phyloP scores from a whole-genome alignment of 30 jellyfish, hydroid and myxozoan species.

The Cassiopea xamachana region DNA sequence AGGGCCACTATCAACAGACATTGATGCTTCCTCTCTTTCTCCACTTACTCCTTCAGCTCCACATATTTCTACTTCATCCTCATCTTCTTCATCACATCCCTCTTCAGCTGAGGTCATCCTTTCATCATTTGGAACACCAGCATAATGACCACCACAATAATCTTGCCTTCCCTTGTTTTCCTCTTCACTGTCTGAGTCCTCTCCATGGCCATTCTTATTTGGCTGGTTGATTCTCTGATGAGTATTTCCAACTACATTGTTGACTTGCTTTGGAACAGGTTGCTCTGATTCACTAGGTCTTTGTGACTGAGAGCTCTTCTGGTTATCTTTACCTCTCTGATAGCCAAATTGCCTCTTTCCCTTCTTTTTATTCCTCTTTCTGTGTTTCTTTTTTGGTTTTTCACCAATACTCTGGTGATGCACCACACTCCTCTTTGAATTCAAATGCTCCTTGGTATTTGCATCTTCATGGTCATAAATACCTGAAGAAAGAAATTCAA shows the following conservation, averaged over 20 bases:
- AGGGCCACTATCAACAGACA: no score
- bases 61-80: neutral
- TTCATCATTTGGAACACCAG: slow-evolving; percentile 21
- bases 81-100: neutral
- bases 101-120: neutral
- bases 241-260: neutral
- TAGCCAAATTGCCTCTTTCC: neutral
- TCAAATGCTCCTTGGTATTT: neutral
- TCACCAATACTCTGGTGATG: neutral
- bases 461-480: neutral
- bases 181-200: neutral
- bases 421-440: neutral
- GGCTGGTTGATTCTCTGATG: neutral
- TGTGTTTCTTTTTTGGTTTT: neutral
- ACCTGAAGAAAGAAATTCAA: neutral
- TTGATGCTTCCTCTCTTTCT: no score
- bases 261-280: neutral
- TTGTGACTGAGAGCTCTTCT: neutral
- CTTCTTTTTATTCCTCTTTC: neutral
- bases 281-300: neutral
- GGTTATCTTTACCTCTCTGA: neutral
- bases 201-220: neutral
- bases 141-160: slow-evolving; percentile 22
- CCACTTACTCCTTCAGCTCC: no score
- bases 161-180: neutral